Percentiles rank a stretch among this genome's conserved stretches.
Evolutionary conservation across 2,113 vertebrate genomes (phyloP).

Genomic region (Neodon shergylaensis): DNA sequence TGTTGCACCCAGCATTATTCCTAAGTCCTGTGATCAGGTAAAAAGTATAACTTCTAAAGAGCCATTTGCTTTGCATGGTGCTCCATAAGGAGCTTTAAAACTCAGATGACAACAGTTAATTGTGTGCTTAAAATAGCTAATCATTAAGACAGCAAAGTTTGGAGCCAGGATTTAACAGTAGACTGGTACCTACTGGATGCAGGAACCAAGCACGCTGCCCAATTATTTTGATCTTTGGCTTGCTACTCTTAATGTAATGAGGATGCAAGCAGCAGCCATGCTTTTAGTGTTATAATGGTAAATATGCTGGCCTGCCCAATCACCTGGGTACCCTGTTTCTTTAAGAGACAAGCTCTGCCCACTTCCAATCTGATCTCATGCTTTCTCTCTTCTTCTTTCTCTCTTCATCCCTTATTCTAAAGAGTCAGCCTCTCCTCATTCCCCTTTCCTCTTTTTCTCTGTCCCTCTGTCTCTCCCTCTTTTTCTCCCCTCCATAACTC

Average conservation of each 20-base stretch:
- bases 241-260: neutral
- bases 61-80: neutral
- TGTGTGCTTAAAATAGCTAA: neutral
- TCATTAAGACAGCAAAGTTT: neutral
- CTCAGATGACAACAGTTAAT: neutral
- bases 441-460: too few species aligned
- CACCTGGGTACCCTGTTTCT: too few species aligned
- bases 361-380: too few species aligned
- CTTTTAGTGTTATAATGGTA: too few species aligned
- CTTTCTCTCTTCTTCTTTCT: too few species aligned
- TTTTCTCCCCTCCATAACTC: too few species aligned
- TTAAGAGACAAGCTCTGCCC: too few species aligned
- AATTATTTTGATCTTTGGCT: neutral
- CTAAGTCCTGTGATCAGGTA: conserved; percentile 74
- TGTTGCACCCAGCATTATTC: conserved; percentile 73
- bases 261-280: neutral
- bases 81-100: neutral
- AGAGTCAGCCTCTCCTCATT: too few species aligned
- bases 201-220: neutral
- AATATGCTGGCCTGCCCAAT: too few species aligned
- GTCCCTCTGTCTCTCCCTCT: too few species aligned
- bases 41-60: neutral
- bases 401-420: too few species aligned
- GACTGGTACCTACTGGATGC: neutral
- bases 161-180: neutral